Evolutionary conservation across 2,888 invertebrate species (phyloP).

Genomic region (Clostera curtula): DNA sequence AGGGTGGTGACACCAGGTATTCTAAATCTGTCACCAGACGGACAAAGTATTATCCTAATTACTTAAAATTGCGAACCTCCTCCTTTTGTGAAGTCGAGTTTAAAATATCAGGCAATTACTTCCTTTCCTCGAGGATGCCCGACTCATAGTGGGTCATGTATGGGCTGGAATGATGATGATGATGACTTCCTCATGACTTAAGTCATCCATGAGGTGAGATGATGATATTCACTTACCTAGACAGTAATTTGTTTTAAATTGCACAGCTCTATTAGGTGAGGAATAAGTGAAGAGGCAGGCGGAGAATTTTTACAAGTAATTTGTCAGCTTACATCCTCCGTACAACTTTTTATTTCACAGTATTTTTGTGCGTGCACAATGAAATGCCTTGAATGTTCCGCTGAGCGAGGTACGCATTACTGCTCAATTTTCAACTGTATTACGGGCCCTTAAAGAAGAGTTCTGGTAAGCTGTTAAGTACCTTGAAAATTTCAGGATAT

Average conservation of each 20-base stretch:
- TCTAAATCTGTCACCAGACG: too few species aligned
- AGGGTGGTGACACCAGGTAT: too few species aligned
- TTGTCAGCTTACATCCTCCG: slow-evolving; percentile 11
- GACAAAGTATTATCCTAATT: too few species aligned
- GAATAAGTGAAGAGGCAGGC: slow-evolving; percentile 9
- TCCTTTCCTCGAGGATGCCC: too few species aligned
- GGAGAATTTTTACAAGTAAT: slow-evolving; percentile 13
- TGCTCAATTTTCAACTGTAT: slow-evolving; percentile 13
- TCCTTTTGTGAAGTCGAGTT: too few species aligned
- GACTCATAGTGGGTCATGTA: too few species aligned
- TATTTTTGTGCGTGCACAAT: slow-evolving; percentile 17
- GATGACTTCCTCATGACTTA: too few species aligned
- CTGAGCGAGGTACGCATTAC: slow-evolving; percentile 5
- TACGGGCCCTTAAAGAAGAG: slow-evolving; percentile 9
- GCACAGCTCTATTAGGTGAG: slow-evolving; percentile 9
- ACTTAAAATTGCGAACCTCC: too few species aligned
- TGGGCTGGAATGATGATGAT: too few species aligned
- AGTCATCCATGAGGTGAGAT: too few species aligned
- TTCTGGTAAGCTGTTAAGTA: slow-evolving; percentile 5
- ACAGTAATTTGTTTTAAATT: slow-evolving; percentile 21
- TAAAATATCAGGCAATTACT: too few species aligned
- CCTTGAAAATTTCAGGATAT: slow-evolving; percentile 14
- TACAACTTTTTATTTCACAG: slow-evolving; percentile 20
- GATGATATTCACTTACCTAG: too few species aligned
- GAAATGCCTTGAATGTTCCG: slow-evolving; percentile 17